Percentiles rank a stretch among this genome's conserved stretches.
phyloP scores from a whole-genome alignment of 2,113 vertebrate species.

The Bubo scandiacus region DNA sequence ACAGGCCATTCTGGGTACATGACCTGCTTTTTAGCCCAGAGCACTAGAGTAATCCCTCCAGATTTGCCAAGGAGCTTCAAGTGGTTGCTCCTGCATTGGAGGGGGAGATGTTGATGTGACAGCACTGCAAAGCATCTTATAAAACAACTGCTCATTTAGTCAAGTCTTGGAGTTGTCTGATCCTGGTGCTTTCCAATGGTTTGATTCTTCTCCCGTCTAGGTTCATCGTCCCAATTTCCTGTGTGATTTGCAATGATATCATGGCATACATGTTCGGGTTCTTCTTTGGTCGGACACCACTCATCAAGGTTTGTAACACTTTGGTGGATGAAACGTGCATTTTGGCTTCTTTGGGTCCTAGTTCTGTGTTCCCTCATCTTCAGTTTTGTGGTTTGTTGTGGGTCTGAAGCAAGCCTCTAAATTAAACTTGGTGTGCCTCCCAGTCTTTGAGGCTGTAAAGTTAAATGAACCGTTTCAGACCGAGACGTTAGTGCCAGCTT shows the following conservation, averaged over 20 bases:
- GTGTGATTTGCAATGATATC: conserved; percentile 99
- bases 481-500: rapidly evolving
- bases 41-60: not conserved
- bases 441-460: not conserved
- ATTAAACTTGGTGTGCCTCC: not conserved
- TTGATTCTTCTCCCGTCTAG: conserved; percentile 61
- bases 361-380: not conserved
- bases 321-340: rapidly evolving
- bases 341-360: not conserved
- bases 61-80: not conserved
- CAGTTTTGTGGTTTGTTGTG: not conserved
- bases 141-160: not conserved
- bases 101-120: not conserved
- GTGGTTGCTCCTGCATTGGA: not conserved
- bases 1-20: not conserved
- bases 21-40: not conserved
- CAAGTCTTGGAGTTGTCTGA: not conserved
- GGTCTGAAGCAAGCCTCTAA: not conserved
- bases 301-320: conserved; percentile 87
- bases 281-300: conserved; percentile 97
- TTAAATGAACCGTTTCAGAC: rapidly evolving
- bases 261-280: conserved; percentile 99
- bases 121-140: not conserved
- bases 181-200: not conserved
- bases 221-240: conserved; percentile 99